Conservation (phyloP, 2,797 vertebrate species). For the Eurystomus glaucurus region DNA sequence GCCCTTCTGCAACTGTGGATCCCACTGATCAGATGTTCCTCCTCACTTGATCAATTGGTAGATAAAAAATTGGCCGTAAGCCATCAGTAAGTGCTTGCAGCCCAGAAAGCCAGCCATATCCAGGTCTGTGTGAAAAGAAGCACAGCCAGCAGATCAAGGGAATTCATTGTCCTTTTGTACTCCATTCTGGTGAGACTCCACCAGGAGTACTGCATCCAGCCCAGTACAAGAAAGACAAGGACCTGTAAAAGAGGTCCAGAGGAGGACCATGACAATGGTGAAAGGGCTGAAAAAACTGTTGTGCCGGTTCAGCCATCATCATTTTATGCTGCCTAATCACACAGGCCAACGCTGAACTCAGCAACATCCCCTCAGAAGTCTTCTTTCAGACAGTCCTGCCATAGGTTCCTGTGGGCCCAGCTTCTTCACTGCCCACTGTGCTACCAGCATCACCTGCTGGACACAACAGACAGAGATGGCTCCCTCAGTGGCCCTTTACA, state of each 20-base stretch:
- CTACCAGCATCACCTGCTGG: too few relatives aligned
- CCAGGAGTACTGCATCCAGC: too few relatives aligned
- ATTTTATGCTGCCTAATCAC: too few relatives aligned
- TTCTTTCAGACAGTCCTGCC: too few relatives aligned
- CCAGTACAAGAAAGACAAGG: background rate
- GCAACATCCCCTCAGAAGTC: too few relatives aligned
- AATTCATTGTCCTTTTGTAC: background rate
- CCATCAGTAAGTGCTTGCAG: background rate
- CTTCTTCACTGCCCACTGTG: too few relatives aligned
- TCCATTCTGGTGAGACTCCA: background rate
- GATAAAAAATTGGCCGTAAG: background rate
- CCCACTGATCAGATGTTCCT: background rate
- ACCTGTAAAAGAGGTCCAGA: background rate
- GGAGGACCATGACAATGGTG: background rate
- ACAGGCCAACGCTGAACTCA: too few relatives aligned
- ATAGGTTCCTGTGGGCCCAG: too few relatives aligned
- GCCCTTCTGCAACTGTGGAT: rapidly evolving
- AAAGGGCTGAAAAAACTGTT: background rate
- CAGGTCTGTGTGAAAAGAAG: background rate
- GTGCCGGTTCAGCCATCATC: too few relatives aligned
- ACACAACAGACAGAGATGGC: too few relatives aligned
- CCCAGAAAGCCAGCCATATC: background rate
- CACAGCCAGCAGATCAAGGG: background rate
- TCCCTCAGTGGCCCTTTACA: too few relatives aligned
- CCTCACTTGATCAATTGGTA: background rate